These are phyloP conservation scores for Notarius lentiginosus DNA, from an alignment of 2,113 vertebrate species.

Conservation along the genomic window DNA sequence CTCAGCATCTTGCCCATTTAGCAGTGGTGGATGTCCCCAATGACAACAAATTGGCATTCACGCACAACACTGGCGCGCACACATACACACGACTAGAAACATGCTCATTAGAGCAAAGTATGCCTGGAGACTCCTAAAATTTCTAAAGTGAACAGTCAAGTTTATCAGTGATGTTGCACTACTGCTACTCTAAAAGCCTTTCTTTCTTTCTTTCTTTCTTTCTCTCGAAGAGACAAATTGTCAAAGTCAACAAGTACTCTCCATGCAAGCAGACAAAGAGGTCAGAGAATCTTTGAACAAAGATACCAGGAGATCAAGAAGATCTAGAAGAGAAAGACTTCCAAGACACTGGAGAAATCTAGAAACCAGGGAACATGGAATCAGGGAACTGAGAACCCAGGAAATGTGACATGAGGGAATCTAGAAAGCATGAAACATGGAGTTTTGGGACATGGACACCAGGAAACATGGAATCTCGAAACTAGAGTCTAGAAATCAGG, in stretches of 20 bases:
- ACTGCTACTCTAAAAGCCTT: neutral
- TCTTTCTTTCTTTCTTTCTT: neutral
- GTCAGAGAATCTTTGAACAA: neutral
- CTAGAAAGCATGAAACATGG: neutral
- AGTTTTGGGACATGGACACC: neutral
- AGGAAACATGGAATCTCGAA: neutral
- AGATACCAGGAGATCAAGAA: neutral
- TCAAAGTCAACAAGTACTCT: neutral
- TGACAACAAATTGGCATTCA: conserved; percentile 65
- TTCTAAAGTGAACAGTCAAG: conserved; percentile 46
- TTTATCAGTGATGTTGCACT: conserved; percentile 1
- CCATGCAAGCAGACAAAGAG: neutral
- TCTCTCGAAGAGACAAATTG: neutral
- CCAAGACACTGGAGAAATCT: neutral
- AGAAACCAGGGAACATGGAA: neutral
- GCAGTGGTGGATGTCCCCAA: conserved; percentile 62
- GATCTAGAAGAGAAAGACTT: neutral
- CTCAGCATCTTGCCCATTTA: conserved; percentile 71
- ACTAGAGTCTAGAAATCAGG: neutral
- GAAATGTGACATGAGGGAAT: neutral
- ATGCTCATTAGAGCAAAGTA: conserved; percentile 73
- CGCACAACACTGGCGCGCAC: conserved; percentile 38
- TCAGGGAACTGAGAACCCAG: neutral
- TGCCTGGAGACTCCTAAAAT: conserved; percentile 66
- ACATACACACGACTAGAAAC: conserved; percentile 31